phyloP scores from a whole-genome alignment of 2,113 vertebrate species.

The Cololabis saira region DNA sequence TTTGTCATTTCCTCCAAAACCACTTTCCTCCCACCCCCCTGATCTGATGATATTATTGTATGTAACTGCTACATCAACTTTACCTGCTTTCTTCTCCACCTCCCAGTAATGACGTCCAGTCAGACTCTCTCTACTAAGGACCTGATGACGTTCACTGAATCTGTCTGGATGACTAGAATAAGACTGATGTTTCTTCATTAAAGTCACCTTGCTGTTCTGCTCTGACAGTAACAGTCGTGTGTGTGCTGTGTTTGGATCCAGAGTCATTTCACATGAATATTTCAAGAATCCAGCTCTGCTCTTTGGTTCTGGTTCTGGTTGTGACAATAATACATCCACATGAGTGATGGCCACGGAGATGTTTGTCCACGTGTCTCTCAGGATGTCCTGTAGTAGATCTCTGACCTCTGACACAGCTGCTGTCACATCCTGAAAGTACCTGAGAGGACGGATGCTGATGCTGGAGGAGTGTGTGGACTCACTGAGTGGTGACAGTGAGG shows the following conservation, averaged over 20 bases:
- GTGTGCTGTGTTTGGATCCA: conserved; percentile 4
- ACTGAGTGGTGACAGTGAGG: too few relatives aligned
- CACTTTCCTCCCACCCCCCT: neutral
- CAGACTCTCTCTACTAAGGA: conserved; percentile 3
- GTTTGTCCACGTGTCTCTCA: too few relatives aligned
- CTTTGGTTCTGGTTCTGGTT: too few relatives aligned
- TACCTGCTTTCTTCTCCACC: neutral
- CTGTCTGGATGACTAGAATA: conserved; percentile 2
- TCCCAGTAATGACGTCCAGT: conserved; percentile 12
- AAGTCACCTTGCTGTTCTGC: conserved; percentile 1
- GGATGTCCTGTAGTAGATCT: too few relatives aligned
- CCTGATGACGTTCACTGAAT: neutral
- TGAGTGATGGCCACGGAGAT: too few relatives aligned
- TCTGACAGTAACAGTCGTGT: neutral
- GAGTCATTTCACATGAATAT: conserved; percentile 1
- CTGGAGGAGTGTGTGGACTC: too few relatives aligned
- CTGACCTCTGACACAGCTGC: too few relatives aligned
- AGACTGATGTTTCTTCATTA: neutral
- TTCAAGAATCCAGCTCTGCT: too few relatives aligned
- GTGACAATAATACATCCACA: too few relatives aligned
- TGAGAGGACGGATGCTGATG: too few relatives aligned
- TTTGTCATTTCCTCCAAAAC: conserved; percentile 4
- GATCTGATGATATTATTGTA: conserved; percentile 8
- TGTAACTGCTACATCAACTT: neutral
- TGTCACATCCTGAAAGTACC: too few relatives aligned